Conservation (phyloP, 2,888 invertebrate species). For the Drosophila stalkeri region DNA sequence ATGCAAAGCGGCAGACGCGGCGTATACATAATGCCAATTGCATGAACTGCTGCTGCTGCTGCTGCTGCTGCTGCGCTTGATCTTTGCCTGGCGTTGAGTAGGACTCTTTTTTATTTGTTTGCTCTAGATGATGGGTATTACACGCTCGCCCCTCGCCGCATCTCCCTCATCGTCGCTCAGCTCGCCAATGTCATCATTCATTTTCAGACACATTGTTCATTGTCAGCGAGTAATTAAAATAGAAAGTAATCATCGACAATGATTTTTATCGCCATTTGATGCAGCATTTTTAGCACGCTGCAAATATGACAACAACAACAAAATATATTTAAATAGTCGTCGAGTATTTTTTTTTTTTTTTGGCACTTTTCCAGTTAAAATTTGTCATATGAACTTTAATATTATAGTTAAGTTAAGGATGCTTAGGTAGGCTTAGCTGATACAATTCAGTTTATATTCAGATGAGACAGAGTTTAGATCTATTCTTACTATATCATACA, state of each 20-base stretch:
- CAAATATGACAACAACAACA: background rate
- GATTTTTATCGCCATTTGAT: slow-evolving; percentile 30
- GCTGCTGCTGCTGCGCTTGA: slow-evolving; percentile 22
- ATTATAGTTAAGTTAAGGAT: too few relatives aligned
- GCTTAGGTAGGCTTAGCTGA: too few relatives aligned
- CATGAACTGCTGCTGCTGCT: slow-evolving; percentile 13
- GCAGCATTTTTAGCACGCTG: slow-evolving; percentile 27
- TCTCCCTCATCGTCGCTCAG: background rate
- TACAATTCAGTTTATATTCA: too few relatives aligned
- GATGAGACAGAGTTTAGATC: too few relatives aligned
- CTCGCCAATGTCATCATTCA: slow-evolving; percentile 71
- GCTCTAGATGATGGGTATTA: slow-evolving; percentile 5
- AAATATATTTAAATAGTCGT: background rate
- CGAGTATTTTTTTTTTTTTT: background rate
- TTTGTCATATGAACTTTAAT: background rate
- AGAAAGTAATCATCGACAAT: slow-evolving; percentile 56
- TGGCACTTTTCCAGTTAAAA: too few relatives aligned
- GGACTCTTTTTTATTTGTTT: background rate
- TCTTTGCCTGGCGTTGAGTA: slow-evolving; percentile 20
- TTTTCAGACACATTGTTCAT: slow-evolving; percentile 50
- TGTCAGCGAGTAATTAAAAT: slow-evolving; percentile 68
- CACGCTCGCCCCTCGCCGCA: background rate
- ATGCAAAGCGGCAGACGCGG: slow-evolving; percentile 26
- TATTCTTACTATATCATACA: too few relatives aligned
- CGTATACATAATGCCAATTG: slow-evolving; percentile 53